phyloP scores from a whole-genome alignment of 2,888 invertebrate species.

The Pristionchus maxplancki region DNA sequence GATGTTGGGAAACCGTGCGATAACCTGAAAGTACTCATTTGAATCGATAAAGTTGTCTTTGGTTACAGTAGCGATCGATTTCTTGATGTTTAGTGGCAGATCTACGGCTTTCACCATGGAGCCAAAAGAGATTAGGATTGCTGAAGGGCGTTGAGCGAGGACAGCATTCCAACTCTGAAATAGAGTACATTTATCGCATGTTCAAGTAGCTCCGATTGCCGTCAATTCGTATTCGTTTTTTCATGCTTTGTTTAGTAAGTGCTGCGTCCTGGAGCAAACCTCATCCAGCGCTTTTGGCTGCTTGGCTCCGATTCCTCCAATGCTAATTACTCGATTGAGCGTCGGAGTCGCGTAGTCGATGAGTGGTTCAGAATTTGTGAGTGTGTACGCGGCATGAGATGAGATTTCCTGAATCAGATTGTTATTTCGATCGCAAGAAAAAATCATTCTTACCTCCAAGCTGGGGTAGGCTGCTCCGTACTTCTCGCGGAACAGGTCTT shows the following conservation, averaged over 20 bases:
- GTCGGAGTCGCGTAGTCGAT: neutral
- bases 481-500: neutral
- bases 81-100: neutral
- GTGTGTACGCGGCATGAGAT: neutral
- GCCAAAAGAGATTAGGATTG: neutral
- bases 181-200: neutral
- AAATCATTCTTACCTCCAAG: neutral
- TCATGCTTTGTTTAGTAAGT: too few species aligned
- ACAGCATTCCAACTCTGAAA: neutral
- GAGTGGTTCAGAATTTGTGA: neutral
- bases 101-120: neutral
- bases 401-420: neutral
- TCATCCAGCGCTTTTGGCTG: neutral
- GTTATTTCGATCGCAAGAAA: neutral
- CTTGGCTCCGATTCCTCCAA: neutral
- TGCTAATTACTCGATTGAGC: neutral
- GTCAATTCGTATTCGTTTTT: too few species aligned
- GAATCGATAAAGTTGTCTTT: too few species aligned
- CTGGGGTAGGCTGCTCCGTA: neutral
- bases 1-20: neutral
- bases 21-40: neutral
- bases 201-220: too few species aligned
- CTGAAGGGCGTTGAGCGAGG: neutral
- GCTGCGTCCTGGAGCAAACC: neutral
- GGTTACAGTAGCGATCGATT: neutral